Evolutionary conservation across 2,888 invertebrate species (phyloP).

Genomic region (Lasioglossum vierecki): DNA sequence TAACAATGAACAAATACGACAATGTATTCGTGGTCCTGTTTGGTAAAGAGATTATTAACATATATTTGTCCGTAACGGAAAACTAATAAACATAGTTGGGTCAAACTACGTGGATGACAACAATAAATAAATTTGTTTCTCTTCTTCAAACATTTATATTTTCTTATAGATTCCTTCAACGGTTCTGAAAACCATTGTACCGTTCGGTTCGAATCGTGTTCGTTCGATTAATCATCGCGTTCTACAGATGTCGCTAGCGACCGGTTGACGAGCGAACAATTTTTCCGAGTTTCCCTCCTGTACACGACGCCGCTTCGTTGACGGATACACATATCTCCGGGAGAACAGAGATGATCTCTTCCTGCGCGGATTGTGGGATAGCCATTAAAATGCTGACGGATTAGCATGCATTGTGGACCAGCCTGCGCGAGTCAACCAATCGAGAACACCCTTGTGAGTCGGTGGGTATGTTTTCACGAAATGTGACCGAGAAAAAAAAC

Average conservation of each 20-base stretch:
- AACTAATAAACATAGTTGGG: not conserved
- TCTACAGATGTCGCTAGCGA: constrained; percentile 35
- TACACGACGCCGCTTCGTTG: not conserved
- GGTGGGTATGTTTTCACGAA: constrained; percentile 55
- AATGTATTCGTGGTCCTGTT: too few species aligned
- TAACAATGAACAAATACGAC: too few species aligned
- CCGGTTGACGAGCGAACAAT: not conserved
- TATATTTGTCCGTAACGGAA: not conserved
- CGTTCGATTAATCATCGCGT: not conserved
- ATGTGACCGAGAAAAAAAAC: constrained; percentile 20
- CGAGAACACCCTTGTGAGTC: constrained; percentile 19
- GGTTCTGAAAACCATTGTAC: not conserved
- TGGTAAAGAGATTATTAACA: too few species aligned
- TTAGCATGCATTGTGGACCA: constrained; percentile 39
- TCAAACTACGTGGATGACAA: too few species aligned
- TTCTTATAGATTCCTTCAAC: not conserved
- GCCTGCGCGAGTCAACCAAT: constrained; percentile 43
- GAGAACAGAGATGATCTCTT: constrained; percentile 27
- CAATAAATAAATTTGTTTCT: too few species aligned
- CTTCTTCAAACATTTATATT: not conserved
- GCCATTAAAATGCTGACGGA: constrained; percentile 43
- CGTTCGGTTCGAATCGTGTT: constrained; percentile 22
- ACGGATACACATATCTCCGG: constrained; percentile 18
- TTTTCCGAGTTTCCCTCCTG: constrained; percentile 8
- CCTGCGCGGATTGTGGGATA: constrained; percentile 21